Percentiles rank a stretch among this genome's conserved stretches.
These are phyloP conservation scores for Strigamia crassipes DNA, from an alignment of 2,888 invertebrate genomes.

Conservation along the genomic window DNA sequence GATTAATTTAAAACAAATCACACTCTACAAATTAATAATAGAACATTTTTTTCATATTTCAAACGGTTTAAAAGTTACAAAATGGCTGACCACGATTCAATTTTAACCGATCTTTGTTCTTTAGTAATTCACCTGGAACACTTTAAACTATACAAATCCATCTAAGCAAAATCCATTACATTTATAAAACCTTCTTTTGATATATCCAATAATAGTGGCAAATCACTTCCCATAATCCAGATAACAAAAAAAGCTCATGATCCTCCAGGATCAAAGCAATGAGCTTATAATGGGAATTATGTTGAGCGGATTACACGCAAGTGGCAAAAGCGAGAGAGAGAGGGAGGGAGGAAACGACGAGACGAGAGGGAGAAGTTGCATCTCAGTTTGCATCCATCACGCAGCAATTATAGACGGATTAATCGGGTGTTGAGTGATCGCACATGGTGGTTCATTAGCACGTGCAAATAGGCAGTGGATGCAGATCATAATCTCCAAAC, in stretches of 20 bases:
- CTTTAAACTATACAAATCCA: no score
- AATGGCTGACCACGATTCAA: no score
- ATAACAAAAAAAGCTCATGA: background rate
- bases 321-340: background rate
- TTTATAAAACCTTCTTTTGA: no score
- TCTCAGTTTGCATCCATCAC: background rate
- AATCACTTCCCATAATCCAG: background rate
- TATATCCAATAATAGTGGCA: background rate
- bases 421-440: conserved; percentile 6
- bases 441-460: conserved; percentile 2
- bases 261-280: conserved; percentile 2
- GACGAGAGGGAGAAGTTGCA: background rate
- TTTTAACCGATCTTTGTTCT: no score
- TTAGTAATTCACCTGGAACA: no score
- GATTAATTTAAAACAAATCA: no score
- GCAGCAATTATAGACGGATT: conserved; percentile 10
- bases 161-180: no score
- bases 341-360: background rate
- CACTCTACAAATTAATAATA: no score
- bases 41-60: no score
- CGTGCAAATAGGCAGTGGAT: background rate
- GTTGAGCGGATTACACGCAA: background rate
- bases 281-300: conserved; percentile 1
- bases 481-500: background rate
- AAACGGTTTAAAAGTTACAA: no score